Base-by-base conservation (phyloP, 1,140 invertebrate genomes). In the Rhagoletis pomonella region DNA sequence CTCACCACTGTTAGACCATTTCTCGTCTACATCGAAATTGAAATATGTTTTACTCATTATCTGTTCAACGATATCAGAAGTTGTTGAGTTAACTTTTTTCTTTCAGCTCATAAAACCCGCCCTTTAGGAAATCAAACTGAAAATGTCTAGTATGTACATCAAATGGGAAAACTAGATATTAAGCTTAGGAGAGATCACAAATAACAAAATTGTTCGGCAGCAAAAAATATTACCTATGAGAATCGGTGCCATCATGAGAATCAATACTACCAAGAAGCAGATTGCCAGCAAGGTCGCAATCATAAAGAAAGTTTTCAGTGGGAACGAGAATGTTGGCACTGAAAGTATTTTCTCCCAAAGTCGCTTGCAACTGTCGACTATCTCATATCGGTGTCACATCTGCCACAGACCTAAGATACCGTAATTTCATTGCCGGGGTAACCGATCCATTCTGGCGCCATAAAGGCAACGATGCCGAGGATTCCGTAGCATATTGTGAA, bases 401-500 rank as follows among this genome's bases (percentile, higher is more conserved):
- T 96, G 96, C 96, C 97, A 99, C n/a, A 99, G 94, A 3, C 98
- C 98, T 91, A 99, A 97, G 93, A 97, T 17, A 97, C 98, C 0
- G 97, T 96, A 91, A 96, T 97, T 87, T 97, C 96, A 69, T 97
- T 96, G 77, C 97, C 95, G 86, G 96, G 95, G 95, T 96, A 96
- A 1, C 95, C 98, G 90, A 96, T 97, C 97, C 98, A 99, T 94
- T 99, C 98, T 7, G 98, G 98, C 86, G 98, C 98, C 19, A 99
- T 96, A 93, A 99, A 99, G 0, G 98, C 97, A 19, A 99, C 98
- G 87, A 98, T 96, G 87, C 96, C 96, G 90, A 99, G 98, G 90
- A 99, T 99, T 84, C 97, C 97, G 93, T 98, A 99, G 94, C 98
- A 99, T 90, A 99, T 97, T 86, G 97, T 97, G 93, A 99, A 99